Base-by-base conservation (phyloP, 2,888 invertebrate species). In the Tetrapedia diversipes region DNA sequence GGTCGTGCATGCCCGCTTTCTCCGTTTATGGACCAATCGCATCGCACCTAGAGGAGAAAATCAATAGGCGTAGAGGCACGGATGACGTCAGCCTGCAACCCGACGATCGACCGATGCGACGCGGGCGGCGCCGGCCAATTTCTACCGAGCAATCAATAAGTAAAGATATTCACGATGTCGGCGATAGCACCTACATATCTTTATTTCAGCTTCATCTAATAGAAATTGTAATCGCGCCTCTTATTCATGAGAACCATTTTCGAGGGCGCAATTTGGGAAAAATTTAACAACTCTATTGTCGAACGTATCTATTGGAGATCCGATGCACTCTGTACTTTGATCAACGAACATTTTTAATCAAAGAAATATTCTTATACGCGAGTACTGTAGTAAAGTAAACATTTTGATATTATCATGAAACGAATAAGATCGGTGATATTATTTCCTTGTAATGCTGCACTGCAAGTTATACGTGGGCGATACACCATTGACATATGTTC, bases 91-190 rank as follows among this genome's bases (percentile, higher is more conserved):
- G 81, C 82, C 73, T 79, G 85, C 77, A 80, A 85, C 81, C 79
- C 74, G 84, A 87, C 88, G 88, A 90, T 89, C 89, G 90, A 89
- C 89, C 89, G 87, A 88, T 86, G 89, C 88, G 88, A 85, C 84
- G 87, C 89, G 88, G 89, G 90, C 90, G 90, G 89, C 87, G 89
- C 88, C 89, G 88, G 88, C 88, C 89, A 89, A 89, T 89, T 89
- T 86, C 86, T 60, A 80, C 67, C 67, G 82, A 82, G 83, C 87
- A 90, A 90, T 90, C 89, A 89, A 90, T 89, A 89, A 89, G 70
- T 82, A 80, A 82, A 82, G 82, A 82, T 82, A 82, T 73, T 72
- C 83, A 75, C 80, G 65, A 82, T 57, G 73, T 80, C 82, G 80
- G 43, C 77, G 67, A 67, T 22, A 59, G 56, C 53, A 69, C 53